Base-by-base conservation (phyloP, 2,888 invertebrate species). In the Gastrophysa polygoni region DNA sequence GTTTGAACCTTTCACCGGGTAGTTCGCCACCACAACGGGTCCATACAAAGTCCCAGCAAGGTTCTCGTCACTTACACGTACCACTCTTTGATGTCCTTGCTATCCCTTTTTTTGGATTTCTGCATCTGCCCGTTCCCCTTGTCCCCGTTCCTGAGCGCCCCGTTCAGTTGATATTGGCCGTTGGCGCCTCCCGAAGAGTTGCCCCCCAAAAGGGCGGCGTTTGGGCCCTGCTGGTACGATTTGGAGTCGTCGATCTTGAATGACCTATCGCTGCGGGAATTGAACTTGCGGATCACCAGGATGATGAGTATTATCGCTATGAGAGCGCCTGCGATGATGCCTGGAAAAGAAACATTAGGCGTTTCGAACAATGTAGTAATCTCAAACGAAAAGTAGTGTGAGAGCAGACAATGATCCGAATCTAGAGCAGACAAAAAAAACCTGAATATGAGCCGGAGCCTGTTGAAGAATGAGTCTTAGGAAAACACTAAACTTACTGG, bases 21-120 rank as follows among this genome's bases (percentile, higher is more conserved):
- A n/a, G n/a, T n/a, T n/a, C n/a, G n/a, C n/a, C n/a, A n/a, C n/a
- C n/a, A n/a, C n/a, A n/a, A n/a, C n/a, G n/a, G n/a, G n/a, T n/a
- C n/a, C n/a, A n/a, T n/a, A n/a, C n/a, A n/a, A n/a, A n/a, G n/a
- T n/a, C n/a, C n/a, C n/a, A n/a, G n/a, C n/a, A n/a, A n/a, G n/a
- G n/a, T n/a, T n/a, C n/a, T n/a, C 51, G 28, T 48, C 61, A 63
- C 73, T 87, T 91, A 95, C 82, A 96, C 96, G 82, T 96, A 96
- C 96, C 96, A 96, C 86, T 96, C 96, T 85, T 96, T 96, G 80
- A 96, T 93, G 80, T 95, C 94, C 86, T 94, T 93, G 67, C 91
- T 88, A 80, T 89, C 88, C 67, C 89, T 86, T 78, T 93, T 92
- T 82, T 91, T 87, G 66, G 73, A 65, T 67, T 80, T 81, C 71